phyloP scores from a whole-genome alignment of 2,113 vertebrate species.

The Melanerpes aurifrons region DNA sequence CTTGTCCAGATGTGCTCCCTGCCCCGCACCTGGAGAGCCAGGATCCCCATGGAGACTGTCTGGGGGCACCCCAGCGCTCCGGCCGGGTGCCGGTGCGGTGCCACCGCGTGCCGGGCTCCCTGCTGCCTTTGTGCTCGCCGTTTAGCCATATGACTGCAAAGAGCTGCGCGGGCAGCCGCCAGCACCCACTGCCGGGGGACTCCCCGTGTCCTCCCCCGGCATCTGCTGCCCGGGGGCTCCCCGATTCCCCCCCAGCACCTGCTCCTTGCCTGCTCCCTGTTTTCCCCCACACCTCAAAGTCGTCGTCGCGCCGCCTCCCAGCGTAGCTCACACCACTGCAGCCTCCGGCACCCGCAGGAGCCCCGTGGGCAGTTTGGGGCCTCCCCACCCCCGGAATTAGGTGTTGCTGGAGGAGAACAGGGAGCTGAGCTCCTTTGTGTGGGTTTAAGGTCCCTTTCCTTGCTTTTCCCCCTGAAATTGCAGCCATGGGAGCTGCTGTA shows the following conservation, averaged over 20 bases:
- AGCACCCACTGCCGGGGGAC: not conserved
- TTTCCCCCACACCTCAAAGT: not conserved
- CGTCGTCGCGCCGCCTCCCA: not conserved
- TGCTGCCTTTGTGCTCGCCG: not conserved
- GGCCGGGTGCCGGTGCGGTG: not conserved
- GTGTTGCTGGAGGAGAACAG: accelerated
- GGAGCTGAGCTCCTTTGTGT: accelerated
- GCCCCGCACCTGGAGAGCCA: too few relatives aligned
- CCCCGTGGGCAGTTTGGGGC: not conserved
- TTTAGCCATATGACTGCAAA: not conserved
- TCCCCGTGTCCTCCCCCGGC: not conserved
- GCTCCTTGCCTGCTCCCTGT: too few relatives aligned
- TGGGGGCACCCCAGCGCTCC: too few relatives aligned
- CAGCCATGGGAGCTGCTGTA: accelerated
- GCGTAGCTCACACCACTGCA: too few relatives aligned
- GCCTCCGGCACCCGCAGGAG: accelerated
- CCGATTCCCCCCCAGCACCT: too few relatives aligned
- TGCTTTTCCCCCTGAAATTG: not conserved
- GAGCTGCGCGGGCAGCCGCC: not conserved
- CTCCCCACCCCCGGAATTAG: accelerated
- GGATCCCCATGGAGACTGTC: not conserved
- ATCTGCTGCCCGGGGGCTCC: not conserved
- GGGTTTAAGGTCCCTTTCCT: accelerated
- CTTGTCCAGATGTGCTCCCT: not conserved
- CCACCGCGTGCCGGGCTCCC: not conserved